Evolutionary conservation across 2,797 vertebrate genomes (phyloP).

Genomic region (Acrossocheilus wenchowensis): DNA sequence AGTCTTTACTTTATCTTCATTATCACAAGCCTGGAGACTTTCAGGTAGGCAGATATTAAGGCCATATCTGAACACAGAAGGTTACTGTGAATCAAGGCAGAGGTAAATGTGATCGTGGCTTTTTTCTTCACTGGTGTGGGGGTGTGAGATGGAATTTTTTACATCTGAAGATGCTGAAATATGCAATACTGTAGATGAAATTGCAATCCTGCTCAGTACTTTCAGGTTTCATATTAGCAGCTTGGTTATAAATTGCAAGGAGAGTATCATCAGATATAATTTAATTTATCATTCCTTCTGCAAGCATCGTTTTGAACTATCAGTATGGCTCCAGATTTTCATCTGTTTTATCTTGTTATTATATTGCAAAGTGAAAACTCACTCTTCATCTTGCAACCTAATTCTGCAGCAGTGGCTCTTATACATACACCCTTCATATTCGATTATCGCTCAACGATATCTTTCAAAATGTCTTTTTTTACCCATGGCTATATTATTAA

Average conservation of each 20-base stretch:
- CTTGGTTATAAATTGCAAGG: slow-evolving; percentile 20
- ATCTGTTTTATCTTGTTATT: slow-evolving; percentile 24
- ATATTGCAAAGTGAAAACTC: slow-evolving; percentile 32
- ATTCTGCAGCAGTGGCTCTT: slow-evolving; percentile 10
- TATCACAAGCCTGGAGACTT: slow-evolving; percentile 28
- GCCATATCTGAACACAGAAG: slow-evolving; percentile 7
- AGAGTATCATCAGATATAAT: slow-evolving; percentile 28
- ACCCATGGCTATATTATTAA: slow-evolving; percentile 9
- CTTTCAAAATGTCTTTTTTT: neutral
- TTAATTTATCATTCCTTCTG: slow-evolving; percentile 30
- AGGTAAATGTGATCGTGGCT: slow-evolving; percentile 12
- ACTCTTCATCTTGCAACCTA: neutral
- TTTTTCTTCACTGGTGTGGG: slow-evolving; percentile 39
- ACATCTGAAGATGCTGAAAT: slow-evolving; percentile 25
- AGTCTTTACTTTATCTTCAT: slow-evolving; percentile 33
- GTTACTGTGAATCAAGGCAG: slow-evolving; percentile 18
- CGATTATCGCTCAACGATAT: slow-evolving; percentile 1
- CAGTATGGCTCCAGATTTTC: slow-evolving; percentile 29
- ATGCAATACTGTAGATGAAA: slow-evolving; percentile 16
- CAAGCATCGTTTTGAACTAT: slow-evolving; percentile 1
- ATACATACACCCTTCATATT: slow-evolving; percentile 25
- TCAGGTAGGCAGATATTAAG: slow-evolving; percentile 46
- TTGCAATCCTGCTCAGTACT: slow-evolving; percentile 5
- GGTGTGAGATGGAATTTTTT: slow-evolving; percentile 15
- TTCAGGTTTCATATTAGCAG: slow-evolving; percentile 22